phyloP scores from a whole-genome alignment of 2,888 invertebrate species.

The Nomada goodeniana region DNA sequence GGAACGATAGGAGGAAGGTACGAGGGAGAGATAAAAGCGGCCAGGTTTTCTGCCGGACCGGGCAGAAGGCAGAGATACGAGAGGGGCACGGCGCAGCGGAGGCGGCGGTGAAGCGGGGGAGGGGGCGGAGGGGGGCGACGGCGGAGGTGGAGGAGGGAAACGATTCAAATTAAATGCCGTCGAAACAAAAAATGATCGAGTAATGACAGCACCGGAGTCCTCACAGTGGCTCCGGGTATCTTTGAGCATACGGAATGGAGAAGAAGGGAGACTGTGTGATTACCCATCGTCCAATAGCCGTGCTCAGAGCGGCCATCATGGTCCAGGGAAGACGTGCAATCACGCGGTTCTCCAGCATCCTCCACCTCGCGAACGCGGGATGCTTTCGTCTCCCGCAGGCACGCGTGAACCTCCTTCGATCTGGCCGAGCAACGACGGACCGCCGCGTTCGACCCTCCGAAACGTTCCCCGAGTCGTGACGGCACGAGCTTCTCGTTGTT shows the following conservation, averaged over 20 bases:
- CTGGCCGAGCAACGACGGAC: constrained; percentile 16
- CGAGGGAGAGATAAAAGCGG: constrained; percentile 53
- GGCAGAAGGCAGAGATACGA: constrained; percentile 23
- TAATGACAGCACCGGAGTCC: constrained; percentile 79
- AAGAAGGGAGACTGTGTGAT: constrained; percentile 81
- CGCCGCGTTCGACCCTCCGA: background rate
- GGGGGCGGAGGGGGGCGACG: background rate
- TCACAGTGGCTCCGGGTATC: constrained; percentile 71
- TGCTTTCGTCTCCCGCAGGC: constrained; percentile 57
- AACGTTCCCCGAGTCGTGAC: background rate
- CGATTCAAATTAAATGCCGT: constrained; percentile 81
- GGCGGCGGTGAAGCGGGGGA: background rate
- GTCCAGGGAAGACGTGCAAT: constrained; percentile 84
- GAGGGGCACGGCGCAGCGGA: constrained; percentile 21
- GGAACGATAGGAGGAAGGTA: constrained; percentile 28
- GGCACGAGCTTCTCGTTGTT: background rate
- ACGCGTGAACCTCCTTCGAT: constrained; percentile 53
- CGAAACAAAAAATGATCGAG: constrained; percentile 80
- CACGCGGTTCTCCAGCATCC: constrained; percentile 76
- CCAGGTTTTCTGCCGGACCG: constrained; percentile 41
- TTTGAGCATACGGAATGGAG: constrained; percentile 62
- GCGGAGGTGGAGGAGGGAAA: constrained; percentile 63
- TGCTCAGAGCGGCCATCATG: constrained; percentile 84
- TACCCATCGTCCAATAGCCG: constrained; percentile 83
- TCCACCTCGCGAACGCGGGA: constrained; percentile 38